Percentiles rank a stretch among this genome's conserved stretches.
These are phyloP conservation scores for Clarias magur DNA, from an alignment of 2,113 vertebrate genomes.

Conservation along the genomic window DNA sequence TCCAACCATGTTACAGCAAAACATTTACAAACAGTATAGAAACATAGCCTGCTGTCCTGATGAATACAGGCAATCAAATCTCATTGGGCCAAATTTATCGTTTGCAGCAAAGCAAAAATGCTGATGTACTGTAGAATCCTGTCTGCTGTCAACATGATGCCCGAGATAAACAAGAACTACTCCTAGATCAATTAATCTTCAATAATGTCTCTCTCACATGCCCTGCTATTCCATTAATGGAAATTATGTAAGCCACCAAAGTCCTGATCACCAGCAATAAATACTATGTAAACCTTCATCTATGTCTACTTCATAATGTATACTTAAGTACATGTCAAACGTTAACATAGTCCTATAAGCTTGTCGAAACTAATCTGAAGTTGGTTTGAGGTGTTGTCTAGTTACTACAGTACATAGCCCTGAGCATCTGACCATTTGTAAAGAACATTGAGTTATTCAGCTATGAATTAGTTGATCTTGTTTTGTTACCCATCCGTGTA, in stretches of 20 bases:
- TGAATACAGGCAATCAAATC: neutral
- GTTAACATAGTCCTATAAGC: neutral
- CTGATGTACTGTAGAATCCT: neutral
- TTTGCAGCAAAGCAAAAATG: neutral
- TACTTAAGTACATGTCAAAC: neutral
- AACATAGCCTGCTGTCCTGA: neutral
- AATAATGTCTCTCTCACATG: constrained; percentile 42
- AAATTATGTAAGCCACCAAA: constrained; percentile 43
- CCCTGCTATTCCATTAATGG: constrained; percentile 42
- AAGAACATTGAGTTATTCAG: neutral
- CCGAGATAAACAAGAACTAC: neutral
- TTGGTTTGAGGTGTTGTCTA: neutral
- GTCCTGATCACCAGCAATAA: constrained; percentile 24
- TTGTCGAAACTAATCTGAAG: neutral
- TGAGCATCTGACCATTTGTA: neutral
- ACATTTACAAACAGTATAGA: neutral
- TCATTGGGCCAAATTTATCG: neutral
- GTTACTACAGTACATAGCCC: neutral
- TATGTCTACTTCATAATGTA: neutral
- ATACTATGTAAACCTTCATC: neutral
- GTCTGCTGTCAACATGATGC: neutral
- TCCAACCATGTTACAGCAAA: neutral
- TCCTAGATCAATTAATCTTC: constrained; percentile 38
- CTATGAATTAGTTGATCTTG: neutral
- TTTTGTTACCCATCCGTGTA: neutral